Evolutionary conservation across 2,888 invertebrate genomes (phyloP), one percentile per base, ranked within the genome.

Genomic region (Phengaris alcon): DNA sequence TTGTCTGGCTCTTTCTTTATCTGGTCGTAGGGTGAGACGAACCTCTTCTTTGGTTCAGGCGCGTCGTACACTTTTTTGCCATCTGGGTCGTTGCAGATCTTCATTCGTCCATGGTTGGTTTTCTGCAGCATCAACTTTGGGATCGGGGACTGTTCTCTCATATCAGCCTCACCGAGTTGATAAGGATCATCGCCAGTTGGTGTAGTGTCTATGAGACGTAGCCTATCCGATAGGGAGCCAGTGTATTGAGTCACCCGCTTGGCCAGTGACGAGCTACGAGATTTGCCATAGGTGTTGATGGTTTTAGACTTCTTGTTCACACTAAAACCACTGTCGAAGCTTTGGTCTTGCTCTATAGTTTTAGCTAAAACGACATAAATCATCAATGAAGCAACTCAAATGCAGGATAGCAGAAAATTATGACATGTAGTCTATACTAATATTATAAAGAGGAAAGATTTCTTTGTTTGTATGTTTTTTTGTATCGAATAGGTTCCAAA

Each of bases 91-190:
- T 86, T 82, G 77, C 84, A 86, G 57, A 88, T 81, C 79, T 86
- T 88, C 83, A 88, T 83, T 68, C 90, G 81, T 3, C 87, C 86
- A 46, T 87, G 87, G 69, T 88, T 90, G 0, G 86, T 87, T 79
- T 92, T 93, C 77, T 90, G 90, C 15, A 93, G 81, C 89, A 91
- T 90, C 5, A 93, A 82, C 78, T 91, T 91, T 1, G 92, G 92
- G n/a, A 93, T 93, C 0, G 93, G 93, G 0, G 93, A 92, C 75
- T 93, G 92, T 75, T 92, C 93, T 54, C 91, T 82, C 88, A 93
- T 88, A 68, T 93, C 93, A 0, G 92, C 92, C 77, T 93, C 93
- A 2, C 93, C 91, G 2, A 92, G 80, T 79, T 91, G 91, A 78
- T 93, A 93, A 0, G 93, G 93, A 73, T 93, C 93, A 77, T 90